Evolutionary conservation across 1,140 invertebrate genomes (phyloP), one percentile per base, ranked within the genome.

Genomic region (Eurosta solidaginis): DNA sequence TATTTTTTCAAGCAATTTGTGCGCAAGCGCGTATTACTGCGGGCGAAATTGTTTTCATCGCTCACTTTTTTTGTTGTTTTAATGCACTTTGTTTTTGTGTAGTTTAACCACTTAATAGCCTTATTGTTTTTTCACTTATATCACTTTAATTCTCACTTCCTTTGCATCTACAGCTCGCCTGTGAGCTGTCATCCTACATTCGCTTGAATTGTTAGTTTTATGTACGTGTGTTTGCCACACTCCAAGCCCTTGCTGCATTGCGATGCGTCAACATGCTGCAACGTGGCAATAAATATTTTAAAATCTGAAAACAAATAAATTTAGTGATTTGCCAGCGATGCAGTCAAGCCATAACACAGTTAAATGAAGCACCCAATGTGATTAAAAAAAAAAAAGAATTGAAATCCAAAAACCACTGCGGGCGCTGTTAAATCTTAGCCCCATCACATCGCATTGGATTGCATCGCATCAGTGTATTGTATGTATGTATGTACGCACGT

Each of bases 241-340:
- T 52, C 50, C 75, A 33, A 50, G 49, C 45, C 73, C 73, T 74
- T 74, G 40, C 22, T 17, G 36, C 73, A 47, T 2, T 1, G 73
- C 22, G 40, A 44, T 36, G 73, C 44, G 73, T 44, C 73, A 47
- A 74, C 73, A 54, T 76, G 49, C 77, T 36, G 44, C 77, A 78
- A 52, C n/a, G 49, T 73, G 68, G 44, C 82, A 84, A 86, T 86
- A 86, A 86, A 86, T 86, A 86, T 86, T 86, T 86, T 84, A 82
- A 68, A 86, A 86, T 86, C 84, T 83, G 82, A 84, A 86, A 85
- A 86, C 83, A 86, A 86, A 86, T 86, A 86, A 86, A 86, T 86
- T 86, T 85, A 82, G 83, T 86, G 84, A 86, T 86, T 86, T 86
- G 82, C 84, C 85, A 85, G 78, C 80, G 79, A 79, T n/a, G 59